Conservation (phyloP, 2,113 vertebrate species). For the Carassius gibelio region DNA sequence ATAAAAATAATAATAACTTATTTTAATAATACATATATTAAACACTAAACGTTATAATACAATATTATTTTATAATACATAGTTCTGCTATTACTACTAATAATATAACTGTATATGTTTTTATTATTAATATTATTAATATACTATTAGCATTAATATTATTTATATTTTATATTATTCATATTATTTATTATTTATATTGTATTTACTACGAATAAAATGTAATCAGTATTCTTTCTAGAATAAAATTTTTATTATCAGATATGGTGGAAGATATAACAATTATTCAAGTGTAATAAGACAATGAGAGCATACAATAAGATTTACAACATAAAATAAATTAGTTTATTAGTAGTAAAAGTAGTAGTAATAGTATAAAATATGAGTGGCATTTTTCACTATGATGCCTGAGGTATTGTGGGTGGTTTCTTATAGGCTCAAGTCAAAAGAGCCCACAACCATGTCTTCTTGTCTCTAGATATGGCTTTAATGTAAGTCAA, state of each 20-base stretch:
- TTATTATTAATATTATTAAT: too few relatives aligned
- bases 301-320: not conserved
- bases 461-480: conserved; percentile 1
- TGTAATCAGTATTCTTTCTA: not conserved
- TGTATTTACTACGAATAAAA: not conserved
- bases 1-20: too few relatives aligned
- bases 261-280: not conserved
- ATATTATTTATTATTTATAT: too few relatives aligned
- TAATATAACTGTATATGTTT: too few relatives aligned
- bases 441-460: not conserved
- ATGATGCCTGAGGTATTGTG: not conserved
- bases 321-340: not conserved
- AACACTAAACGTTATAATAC: too few relatives aligned
- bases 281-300: not conserved
- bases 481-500: not conserved
- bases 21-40: too few relatives aligned
- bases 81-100: too few relatives aligned
- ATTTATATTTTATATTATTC: too few relatives aligned
- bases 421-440: not conserved
- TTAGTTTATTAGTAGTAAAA: not conserved
- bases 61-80: too few relatives aligned
- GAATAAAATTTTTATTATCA: not conserved
- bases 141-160: too few relatives aligned
- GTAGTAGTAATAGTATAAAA: not conserved
- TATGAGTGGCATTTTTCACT: not conserved